phyloP scores from a whole-genome alignment of 2,113 vertebrate species.

The Brachypodius melanocephalos region DNA sequence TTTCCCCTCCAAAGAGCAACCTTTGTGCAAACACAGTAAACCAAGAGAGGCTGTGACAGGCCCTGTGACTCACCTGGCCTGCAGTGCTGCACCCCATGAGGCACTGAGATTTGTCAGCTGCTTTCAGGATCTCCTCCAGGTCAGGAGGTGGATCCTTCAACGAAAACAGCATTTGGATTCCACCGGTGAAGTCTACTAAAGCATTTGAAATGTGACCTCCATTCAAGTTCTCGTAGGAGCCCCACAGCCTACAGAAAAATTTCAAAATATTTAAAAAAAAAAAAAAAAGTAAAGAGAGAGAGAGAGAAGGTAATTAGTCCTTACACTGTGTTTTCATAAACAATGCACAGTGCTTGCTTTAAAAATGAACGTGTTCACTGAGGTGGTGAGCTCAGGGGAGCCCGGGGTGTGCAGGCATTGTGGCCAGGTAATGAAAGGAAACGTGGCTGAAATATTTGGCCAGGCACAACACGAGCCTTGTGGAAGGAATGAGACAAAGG shows the following conservation, averaged over 20 bases:
- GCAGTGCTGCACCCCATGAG: constrained; percentile 83
- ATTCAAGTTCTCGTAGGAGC: constrained; percentile 85
- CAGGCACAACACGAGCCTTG: not conserved
- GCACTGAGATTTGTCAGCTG: constrained; percentile 66
- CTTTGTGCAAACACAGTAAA: not conserved
- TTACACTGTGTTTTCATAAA: not conserved
- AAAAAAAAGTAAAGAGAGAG: rapidly evolving
- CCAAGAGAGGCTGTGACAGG: not conserved
- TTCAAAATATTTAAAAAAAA: not conserved
- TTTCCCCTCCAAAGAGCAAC: not conserved
- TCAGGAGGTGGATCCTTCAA: constrained; percentile 54
- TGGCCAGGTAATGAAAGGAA: not conserved
- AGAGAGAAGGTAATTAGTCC: not conserved
- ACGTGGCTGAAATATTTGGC: not conserved
- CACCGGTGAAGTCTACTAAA: constrained; percentile 88
- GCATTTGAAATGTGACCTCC: constrained; percentile 81
- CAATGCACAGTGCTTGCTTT: not conserved
- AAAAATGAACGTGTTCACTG: not conserved
- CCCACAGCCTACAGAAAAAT: constrained; percentile 73
- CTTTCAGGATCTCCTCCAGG: constrained; percentile 74
- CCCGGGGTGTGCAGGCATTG: not conserved
- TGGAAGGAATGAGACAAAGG: not conserved
- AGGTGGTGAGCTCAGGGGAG: not conserved
- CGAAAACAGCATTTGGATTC: constrained; percentile 73
- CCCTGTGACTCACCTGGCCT: constrained; percentile 63